phyloP scores from a whole-genome alignment of 2,888 invertebrate genomes.

The Noctua comes region DNA sequence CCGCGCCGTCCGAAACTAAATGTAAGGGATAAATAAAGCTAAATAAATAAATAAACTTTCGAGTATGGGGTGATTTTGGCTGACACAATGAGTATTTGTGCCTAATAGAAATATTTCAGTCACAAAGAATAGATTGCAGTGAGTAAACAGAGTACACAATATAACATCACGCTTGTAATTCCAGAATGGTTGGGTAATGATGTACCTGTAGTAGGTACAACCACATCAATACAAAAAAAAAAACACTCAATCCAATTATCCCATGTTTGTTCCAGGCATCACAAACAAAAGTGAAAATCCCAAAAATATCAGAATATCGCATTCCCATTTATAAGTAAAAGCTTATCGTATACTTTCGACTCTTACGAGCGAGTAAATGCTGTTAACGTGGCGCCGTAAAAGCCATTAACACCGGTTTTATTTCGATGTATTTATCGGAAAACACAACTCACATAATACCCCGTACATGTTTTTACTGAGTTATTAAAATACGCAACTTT shows the following conservation, averaged over 20 bases:
- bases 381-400: conserved; percentile 66
- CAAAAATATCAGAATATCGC: conserved; percentile 49
- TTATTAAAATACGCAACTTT: conserved; percentile 18
- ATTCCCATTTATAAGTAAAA: conserved; percentile 64
- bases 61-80: not conserved
- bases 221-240: not conserved
- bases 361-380: conserved; percentile 62
- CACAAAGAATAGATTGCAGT: not conserved
- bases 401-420: conserved; percentile 67
- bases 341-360: conserved; percentile 63
- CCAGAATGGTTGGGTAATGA: not conserved
- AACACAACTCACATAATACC: conserved; percentile 47
- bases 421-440: conserved; percentile 66
- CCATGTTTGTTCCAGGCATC: not conserved
- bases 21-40: too few species aligned
- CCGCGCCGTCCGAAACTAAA: too few species aligned
- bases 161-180: not conserved
- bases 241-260: not conserved
- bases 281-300: conserved; percentile 16
- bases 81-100: not conserved
- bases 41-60: too few species aligned
- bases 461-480: conserved; percentile 31
- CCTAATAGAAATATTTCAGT: not conserved
- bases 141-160: too few species aligned
- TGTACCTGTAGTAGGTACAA: too few species aligned